phyloP scores from a whole-genome alignment of 1,140 invertebrate genomes.

The Bombus picipes region DNA sequence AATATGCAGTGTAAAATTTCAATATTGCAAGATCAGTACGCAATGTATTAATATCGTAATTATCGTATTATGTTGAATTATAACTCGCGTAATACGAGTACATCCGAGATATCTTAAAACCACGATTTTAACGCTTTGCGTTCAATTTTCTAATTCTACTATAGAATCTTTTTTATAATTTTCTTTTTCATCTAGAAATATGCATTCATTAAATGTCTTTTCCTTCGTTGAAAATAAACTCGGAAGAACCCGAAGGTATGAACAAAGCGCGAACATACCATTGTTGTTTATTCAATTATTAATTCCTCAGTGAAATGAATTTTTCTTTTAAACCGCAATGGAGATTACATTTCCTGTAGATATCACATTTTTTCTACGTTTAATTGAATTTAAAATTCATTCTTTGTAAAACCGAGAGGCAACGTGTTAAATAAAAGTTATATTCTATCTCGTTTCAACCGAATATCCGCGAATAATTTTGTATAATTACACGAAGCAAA shows the following conservation, averaged over 20 bases:
- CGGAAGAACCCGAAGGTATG: not conserved
- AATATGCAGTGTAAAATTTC: not conserved
- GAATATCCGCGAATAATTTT: not conserved
- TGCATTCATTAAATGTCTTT: not conserved
- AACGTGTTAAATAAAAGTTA: constrained; percentile 1
- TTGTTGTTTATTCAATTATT: not conserved
- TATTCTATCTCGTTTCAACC: too few species aligned
- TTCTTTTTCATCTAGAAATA: not conserved
- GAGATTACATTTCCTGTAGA: not conserved
- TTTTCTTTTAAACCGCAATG: not conserved
- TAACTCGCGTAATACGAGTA: not conserved
- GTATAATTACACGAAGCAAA: not conserved
- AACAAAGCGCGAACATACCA: not conserved
- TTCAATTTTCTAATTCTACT: not conserved
- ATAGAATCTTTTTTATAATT: not conserved
- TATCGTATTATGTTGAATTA: not conserved
- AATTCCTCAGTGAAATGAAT: not conserved
- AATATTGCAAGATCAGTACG: not conserved
- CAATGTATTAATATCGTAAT: not conserved
- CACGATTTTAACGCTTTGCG: not conserved
- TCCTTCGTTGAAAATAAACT: not conserved
- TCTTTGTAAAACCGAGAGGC: not conserved
- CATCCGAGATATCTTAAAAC: too few species aligned
- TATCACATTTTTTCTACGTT: not conserved
- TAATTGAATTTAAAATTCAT: not conserved